Evolutionary conservation across 2,888 invertebrate species (phyloP).

Genomic region (Aphodius sticticus): DNA sequence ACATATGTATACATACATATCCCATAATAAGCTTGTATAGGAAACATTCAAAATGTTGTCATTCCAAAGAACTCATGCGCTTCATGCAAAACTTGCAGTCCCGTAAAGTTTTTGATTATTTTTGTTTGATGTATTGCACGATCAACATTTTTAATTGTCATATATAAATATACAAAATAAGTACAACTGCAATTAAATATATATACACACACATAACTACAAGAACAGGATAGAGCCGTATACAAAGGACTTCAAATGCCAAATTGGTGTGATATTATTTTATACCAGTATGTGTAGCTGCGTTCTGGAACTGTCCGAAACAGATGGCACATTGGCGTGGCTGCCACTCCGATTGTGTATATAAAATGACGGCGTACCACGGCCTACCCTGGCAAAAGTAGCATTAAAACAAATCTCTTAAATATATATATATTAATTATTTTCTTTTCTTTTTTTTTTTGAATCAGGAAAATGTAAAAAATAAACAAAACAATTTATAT

Average conservation of each 20-base stretch:
- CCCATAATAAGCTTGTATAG: background rate
- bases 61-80: background rate
- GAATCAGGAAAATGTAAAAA: background rate
- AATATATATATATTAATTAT: background rate
- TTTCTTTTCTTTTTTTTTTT: background rate
- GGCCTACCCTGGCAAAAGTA: background rate
- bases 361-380: background rate
- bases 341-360: background rate
- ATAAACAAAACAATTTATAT: background rate
- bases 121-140: background rate
- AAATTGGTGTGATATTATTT: background rate
- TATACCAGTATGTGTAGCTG: background rate
- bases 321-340: background rate
- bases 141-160: background rate
- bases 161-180: background rate
- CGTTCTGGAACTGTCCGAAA: background rate
- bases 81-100: background rate
- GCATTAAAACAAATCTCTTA: background rate
- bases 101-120: background rate
- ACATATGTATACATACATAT: background rate
- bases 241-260: background rate
- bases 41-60: background rate
- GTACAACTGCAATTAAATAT: constrained; percentile 4
- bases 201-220: background rate
- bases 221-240: background rate